Evolutionary conservation across 2,888 invertebrate species (phyloP), one percentile per base, ranked within the genome.

Genomic region (Catotricha subobsoleta): DNA sequence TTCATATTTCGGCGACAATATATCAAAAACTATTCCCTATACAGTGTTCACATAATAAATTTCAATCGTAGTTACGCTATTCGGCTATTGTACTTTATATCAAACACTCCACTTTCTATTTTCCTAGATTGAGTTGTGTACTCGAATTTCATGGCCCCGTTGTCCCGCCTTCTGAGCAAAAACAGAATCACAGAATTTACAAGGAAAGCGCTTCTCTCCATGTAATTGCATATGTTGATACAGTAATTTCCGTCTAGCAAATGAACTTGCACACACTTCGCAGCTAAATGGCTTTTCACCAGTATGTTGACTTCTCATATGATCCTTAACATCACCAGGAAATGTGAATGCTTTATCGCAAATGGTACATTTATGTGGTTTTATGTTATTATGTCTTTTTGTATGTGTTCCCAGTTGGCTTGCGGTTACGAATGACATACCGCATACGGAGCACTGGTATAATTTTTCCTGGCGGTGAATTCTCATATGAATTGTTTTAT

Each of bases 401-500:
- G 31, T 40, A 21, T 40, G 39, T 12, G 30, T 3, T 1, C 30
- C 23, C 31, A 40, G 31, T n/a, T 31, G 39, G 39, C 30, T 30
- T 6, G 39, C 21, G 15, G 31, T 31, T 3, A 30, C 30, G 31
- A 29, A 40, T n/a, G 39, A 31, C 15, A 29, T 18, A 23, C 39
- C 39, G 16, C 39, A 40, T 8, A 40, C 7, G 19, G 10, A 20
- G 16, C 39, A 40, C 21, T 30, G 30, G 28, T 31, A 40, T 4
- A 31, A 31, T 30, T 30, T 40, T 31, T 40, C 31, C 16, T 40
- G 21, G 5, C 21, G 20, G 28, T 40, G 39, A 21, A 40, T 40
- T 30, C 31, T 21, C 39, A 40, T 40, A 16, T 40, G 39, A 19
- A 40, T 30, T 13, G 30, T 30, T 19, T 30, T 40, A n/a, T 40